A percentile compares a stretch with the other conserved stretches of the same genome.
Evolutionary conservation across 2,113 vertebrate species (phyloP).

Genomic region (Odocoileus virginianus): DNA sequence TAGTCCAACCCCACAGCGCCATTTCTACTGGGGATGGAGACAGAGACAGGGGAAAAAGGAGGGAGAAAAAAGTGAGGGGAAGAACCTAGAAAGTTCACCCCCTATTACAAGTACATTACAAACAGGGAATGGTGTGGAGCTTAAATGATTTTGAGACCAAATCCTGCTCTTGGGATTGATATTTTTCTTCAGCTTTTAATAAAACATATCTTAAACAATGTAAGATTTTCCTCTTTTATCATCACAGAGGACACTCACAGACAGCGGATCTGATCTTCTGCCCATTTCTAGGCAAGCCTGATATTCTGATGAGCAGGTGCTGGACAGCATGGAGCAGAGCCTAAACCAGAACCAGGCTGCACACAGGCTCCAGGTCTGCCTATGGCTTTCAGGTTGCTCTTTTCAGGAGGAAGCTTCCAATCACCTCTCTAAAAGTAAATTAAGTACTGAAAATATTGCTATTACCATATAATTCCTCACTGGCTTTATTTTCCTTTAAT

Average conservation of each 20-base stretch:
- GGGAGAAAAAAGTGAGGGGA: too few species aligned
- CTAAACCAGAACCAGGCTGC: neutral
- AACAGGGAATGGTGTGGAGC: neutral
- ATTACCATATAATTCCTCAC: neutral
- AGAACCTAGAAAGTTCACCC: neutral
- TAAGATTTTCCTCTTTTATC: neutral
- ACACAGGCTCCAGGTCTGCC: neutral
- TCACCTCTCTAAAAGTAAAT: neutral
- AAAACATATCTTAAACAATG: neutral
- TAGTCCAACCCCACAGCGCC: neutral
- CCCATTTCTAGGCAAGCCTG: neutral
- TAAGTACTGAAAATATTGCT: neutral
- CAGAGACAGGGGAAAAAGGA: neutral
- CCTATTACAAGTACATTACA: neutral
- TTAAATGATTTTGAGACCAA: neutral
- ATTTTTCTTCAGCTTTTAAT: neutral
- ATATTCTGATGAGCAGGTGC: too few species aligned
- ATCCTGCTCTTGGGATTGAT: neutral
- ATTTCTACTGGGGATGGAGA: neutral
- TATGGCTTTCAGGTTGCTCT: neutral
- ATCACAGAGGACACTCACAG: too few species aligned
- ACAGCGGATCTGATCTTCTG: neutral
- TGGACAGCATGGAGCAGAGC: neutral
- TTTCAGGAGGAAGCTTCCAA: neutral
- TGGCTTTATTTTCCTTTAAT: neutral